phyloP scores from a whole-genome alignment of 1,140 invertebrate genomes.

The Chionoecetes opilio region DNA sequence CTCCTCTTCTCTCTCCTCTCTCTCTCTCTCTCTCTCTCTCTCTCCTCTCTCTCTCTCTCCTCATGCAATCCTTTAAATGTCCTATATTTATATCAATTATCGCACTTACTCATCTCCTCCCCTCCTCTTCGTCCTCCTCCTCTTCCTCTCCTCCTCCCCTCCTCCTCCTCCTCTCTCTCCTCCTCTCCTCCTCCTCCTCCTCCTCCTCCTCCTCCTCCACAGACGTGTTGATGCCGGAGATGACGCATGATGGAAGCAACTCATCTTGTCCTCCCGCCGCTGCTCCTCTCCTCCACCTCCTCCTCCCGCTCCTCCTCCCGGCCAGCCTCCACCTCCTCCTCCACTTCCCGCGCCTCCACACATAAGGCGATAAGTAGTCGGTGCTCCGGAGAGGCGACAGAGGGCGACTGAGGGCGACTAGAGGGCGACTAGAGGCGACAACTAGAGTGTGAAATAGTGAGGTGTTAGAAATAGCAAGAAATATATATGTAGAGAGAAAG shows the following conservation, averaged over 20 bases:
- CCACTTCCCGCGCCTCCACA: neutral
- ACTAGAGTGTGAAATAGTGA: neutral
- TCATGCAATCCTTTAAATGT: neutral
- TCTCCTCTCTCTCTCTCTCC: neutral
- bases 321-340: neutral
- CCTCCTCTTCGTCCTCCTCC: neutral
- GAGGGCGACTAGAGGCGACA: neutral
- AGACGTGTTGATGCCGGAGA: neutral
- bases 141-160: neutral
- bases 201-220: neutral
- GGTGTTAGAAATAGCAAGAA: neutral
- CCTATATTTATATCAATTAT: too few relatives aligned
- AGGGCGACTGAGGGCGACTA: neutral
- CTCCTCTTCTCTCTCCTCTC: neutral
- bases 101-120: neutral
- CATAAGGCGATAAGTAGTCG: constrained; percentile 19
- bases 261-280: neutral
- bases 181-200: neutral
- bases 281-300: neutral
- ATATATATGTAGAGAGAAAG: too few relatives aligned
- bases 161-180: neutral
- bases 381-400: neutral
- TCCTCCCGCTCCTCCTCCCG: neutral
- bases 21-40: neutral
- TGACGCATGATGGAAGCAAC: neutral